Evolutionary conservation across 2,888 invertebrate genomes (phyloP).

Genomic region (Epinotia nisella): DNA sequence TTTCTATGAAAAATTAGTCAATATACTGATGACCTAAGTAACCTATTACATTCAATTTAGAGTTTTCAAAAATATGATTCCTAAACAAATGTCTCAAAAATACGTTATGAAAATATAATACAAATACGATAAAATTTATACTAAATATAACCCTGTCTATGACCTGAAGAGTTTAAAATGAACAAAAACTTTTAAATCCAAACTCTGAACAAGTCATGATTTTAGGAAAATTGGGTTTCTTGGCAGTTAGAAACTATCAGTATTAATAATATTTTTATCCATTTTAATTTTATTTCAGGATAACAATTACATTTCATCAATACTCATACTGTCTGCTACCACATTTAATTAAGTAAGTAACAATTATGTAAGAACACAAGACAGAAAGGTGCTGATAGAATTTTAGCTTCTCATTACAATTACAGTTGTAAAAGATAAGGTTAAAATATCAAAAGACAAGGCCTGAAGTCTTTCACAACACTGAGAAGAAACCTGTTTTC

Average conservation of each 20-base stretch:
- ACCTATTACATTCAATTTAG: constrained; percentile 66
- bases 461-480: constrained; percentile 74
- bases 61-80: constrained; percentile 83
- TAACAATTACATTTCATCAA: background rate
- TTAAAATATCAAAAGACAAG: constrained; percentile 67
- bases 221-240: constrained; percentile 59
- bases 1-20: constrained; percentile 61
- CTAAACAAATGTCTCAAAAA: constrained; percentile 84
- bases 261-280: constrained; percentile 47
- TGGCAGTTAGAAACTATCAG: constrained; percentile 24
- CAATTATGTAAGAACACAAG: constrained; percentile 16
- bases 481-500: constrained; percentile 66
- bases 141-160: constrained; percentile 85
- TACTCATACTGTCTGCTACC: constrained; percentile 15
- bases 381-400: constrained; percentile 39
- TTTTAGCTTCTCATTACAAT: constrained; percentile 46
- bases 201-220: constrained; percentile 80
- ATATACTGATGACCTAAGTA: constrained; percentile 74
- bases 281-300: constrained; percentile 6
- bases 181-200: constrained; percentile 69
- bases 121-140: constrained; percentile 85
- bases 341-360: constrained; percentile 19
- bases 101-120: constrained; percentile 85
- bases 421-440: constrained; percentile 52
- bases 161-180: constrained; percentile 82